Conservation (phyloP, 2,797 vertebrate species). For the Semotilus atromaculatus region DNA sequence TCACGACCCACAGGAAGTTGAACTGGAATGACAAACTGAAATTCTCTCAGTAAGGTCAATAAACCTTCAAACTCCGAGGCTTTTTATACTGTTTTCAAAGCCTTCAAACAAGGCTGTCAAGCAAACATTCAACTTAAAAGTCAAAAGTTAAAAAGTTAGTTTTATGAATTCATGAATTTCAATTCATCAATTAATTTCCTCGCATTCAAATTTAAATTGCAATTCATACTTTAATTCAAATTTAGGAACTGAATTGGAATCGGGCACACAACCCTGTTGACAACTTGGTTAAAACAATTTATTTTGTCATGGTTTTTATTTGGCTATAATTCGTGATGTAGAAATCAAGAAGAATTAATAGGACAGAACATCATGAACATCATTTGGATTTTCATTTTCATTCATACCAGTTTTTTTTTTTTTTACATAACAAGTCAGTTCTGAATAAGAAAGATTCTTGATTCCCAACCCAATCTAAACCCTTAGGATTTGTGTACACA, state of each 20-base stretch:
- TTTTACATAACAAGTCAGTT: not conserved
- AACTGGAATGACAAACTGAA: not conserved
- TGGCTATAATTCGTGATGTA: not conserved
- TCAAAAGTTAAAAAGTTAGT: not conserved
- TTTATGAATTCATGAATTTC: not conserved
- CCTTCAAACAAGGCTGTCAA: not conserved
- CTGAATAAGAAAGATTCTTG: conserved; percentile 5
- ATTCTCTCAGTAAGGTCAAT: not conserved
- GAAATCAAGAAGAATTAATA: not conserved
- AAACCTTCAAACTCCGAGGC: not conserved
- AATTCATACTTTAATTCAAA: not conserved
- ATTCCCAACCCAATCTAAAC: not conserved
- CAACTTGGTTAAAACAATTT: not conserved
- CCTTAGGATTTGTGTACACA: not conserved
- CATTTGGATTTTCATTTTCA: not conserved
- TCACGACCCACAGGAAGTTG: too few relatives aligned
- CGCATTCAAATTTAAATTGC: not conserved
- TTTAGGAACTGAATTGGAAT: not conserved
- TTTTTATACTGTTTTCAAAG: not conserved
- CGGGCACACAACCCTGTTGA: not conserved
- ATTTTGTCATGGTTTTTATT: not conserved
- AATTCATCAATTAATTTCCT: not conserved
- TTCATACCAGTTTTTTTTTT: not conserved
- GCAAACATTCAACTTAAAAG: not conserved
- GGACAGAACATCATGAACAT: not conserved